phyloP scores from a whole-genome alignment of 2,888 invertebrate genomes.

The Dioctria linearis region DNA sequence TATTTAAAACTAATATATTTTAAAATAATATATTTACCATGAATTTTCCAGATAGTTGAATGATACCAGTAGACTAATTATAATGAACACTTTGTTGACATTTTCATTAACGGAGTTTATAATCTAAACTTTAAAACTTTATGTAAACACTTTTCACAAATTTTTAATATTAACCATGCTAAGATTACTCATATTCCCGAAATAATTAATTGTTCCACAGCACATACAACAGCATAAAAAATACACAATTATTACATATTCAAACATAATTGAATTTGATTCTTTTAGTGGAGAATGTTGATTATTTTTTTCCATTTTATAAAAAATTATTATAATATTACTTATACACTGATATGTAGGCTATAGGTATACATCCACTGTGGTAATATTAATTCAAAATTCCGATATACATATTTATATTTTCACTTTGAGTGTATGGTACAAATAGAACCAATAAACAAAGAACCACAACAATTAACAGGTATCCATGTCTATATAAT shows the following conservation, averaged over 20 bases:
- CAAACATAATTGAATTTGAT: too few relatives aligned
- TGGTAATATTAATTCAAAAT: too few relatives aligned
- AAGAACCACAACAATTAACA: conserved; percentile 36
- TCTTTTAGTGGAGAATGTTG: background rate
- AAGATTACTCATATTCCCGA: background rate
- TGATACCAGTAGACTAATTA: too few relatives aligned
- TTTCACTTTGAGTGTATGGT: background rate
- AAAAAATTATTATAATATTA: conserved; percentile 4
- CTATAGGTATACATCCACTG: background rate
- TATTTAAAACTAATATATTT: too few relatives aligned
- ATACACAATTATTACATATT: too few relatives aligned
- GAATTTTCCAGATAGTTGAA: too few relatives aligned
- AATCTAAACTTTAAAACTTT: background rate
- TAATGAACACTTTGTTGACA: too few relatives aligned
- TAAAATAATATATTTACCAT: too few relatives aligned
- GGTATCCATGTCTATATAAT: conserved; percentile 15
- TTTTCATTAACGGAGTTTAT: too few relatives aligned
- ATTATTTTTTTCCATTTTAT: conserved; percentile 6
- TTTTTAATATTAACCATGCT: background rate
- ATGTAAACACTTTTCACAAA: conserved; percentile 11
- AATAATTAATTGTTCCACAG: conserved; percentile 29
- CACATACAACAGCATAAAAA: background rate
- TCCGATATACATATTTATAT: too few relatives aligned
- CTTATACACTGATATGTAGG: conserved; percentile 30
- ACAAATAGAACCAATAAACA: conserved; percentile 1